phyloP scores from a whole-genome alignment of 2,888 invertebrate species.

The Nomada goodeniana region DNA sequence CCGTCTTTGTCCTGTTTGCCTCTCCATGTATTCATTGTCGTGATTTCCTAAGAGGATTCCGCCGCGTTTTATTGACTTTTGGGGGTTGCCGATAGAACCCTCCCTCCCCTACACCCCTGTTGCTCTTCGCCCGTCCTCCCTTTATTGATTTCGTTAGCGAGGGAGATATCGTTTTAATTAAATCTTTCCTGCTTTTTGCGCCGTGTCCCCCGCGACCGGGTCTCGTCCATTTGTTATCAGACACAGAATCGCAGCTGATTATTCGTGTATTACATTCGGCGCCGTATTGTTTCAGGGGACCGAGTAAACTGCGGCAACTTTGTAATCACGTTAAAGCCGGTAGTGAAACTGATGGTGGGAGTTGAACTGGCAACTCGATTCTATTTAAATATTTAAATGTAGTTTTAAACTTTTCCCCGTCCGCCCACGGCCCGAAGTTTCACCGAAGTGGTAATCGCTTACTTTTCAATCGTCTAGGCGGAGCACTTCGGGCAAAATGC shows the following conservation, averaged over 20 bases:
- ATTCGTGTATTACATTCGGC: constrained; percentile 41
- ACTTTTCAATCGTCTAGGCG: constrained; percentile 18
- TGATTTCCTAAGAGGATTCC: constrained; percentile 31
- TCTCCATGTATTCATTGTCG: constrained; percentile 29
- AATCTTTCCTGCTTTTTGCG: constrained; percentile 14
- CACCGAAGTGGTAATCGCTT: constrained; percentile 43
- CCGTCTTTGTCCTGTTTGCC: not conserved
- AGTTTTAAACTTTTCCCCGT: constrained; percentile 35
- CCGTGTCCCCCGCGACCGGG: not conserved
- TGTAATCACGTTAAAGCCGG: constrained; percentile 53
- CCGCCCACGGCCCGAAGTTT: constrained; percentile 13
- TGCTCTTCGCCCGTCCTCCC: not conserved
- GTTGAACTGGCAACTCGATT: constrained; percentile 47
- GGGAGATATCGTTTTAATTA: constrained; percentile 35
- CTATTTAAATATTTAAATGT: constrained; percentile 58
- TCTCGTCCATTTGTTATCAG: not conserved
- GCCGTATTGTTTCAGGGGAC: constrained; percentile 37
- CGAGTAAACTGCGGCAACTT: constrained; percentile 49
- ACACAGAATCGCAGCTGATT: constrained; percentile 29
- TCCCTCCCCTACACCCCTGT: not conserved
- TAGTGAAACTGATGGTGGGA: constrained; percentile 49
- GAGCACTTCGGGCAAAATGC: constrained; percentile 11
- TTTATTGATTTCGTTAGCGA: constrained; percentile 15
- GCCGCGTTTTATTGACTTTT: constrained; percentile 21
- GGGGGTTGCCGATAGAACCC: not conserved